Evolutionary conservation across 2,888 invertebrate genomes (phyloP), one percentile per base, ranked within the genome.

Genomic region (Trachelus tabidus): DNA sequence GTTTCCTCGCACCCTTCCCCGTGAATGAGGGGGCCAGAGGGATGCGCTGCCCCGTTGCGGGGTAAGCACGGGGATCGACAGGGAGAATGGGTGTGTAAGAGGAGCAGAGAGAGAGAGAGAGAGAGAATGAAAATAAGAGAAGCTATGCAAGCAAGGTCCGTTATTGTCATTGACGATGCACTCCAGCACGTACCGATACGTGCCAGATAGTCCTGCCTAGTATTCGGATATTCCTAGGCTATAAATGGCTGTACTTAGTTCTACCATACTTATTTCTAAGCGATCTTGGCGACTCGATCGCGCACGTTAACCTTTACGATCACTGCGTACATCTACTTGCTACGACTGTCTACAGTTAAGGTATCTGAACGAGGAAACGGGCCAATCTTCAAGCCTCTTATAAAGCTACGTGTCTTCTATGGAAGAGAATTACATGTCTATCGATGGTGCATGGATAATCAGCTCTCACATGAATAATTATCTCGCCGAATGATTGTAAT

Each of bases 81-180:
- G 9, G 56, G 56, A 56, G 56, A 56, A 56, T 56, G 56, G 23
- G 56, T 56, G 56, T 56, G 56, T 56, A 56, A 56, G 56, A 56
- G 23, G 56, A 56, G 56, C 56, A 23, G 56, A 56, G 56, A 23
- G 23, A 56, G 40, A 37, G 12, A 37, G 34, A 15, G 73, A 23
- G 23, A 23, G 56, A 56, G 56, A 56, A 23, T 56, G 40, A 40
- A 23, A 40, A 40, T 37, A 37, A 23, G 23, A 56, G 56, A 56
- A 4, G 9, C 23, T 1, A 56, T 23, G 56, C 23, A 23, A 56
- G 75, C 76, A 76, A 78, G 74, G 75, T 77, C 81, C 82, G 79
- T 85, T 84, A 83, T 81, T 83, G 83, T 85, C 84, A 85, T 86
- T 84, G 85, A 86, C 81, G 82, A 84, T 83, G 84, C 80, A 79